phyloP scores from a whole-genome alignment of 2,888 invertebrate genomes.

The Lottia scabra region DNA sequence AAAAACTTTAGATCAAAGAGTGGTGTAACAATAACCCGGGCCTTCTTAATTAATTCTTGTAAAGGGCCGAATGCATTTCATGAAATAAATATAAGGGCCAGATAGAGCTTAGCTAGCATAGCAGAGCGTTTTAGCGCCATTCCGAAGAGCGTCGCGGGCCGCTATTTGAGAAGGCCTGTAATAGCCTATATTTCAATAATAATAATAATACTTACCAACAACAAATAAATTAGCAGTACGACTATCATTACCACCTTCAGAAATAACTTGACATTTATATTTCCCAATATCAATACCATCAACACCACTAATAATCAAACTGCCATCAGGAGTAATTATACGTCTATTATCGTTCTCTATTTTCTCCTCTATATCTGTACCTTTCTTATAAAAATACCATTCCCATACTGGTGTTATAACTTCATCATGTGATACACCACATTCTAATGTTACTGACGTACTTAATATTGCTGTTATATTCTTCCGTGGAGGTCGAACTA shows the following conservation, averaged over 20 bases:
- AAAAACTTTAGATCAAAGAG: too few species aligned
- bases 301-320: conserved; percentile 79
- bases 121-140: too few species aligned
- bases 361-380: conserved; percentile 16
- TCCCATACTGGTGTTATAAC: conserved; percentile 69
- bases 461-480: conserved; percentile 91
- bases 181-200: too few species aligned
- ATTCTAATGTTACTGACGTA: conserved; percentile 91
- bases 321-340: conserved; percentile 76
- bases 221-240: conserved; percentile 86
- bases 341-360: conserved; percentile 35
- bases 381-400: conserved; percentile 52
- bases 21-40: too few species aligned
- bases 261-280: conserved; percentile 89
- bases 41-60: too few species aligned
- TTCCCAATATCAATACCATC: conserved; percentile 86
- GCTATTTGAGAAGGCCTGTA: too few species aligned
- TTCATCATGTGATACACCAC: conserved; percentile 89
- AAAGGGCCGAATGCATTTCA: too few species aligned
- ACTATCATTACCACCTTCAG: conserved; percentile 93
- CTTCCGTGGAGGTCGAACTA: conserved; percentile 91
- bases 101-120: too few species aligned
- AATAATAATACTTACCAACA: conserved; percentile 76
- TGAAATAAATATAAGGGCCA: too few species aligned
- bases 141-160: too few species aligned